Base-by-base conservation (phyloP, 1,140 invertebrate genomes). In the Drosophila azteca region DNA sequence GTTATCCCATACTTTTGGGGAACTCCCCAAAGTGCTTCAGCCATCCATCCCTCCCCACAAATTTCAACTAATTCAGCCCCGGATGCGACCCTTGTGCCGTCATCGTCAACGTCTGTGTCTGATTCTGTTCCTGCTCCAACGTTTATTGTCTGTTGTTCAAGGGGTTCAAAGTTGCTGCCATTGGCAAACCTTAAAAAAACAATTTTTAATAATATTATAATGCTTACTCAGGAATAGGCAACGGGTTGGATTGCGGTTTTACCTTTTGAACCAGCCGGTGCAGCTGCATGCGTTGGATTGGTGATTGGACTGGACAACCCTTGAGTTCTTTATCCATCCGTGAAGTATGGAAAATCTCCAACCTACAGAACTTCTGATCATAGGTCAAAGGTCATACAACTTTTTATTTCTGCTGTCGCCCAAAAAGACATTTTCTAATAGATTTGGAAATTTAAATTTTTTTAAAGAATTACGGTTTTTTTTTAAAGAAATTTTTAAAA, bases 161-260 rank as follows among this genome's bases (percentile, higher is more conserved):
- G 74, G 82, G 82, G 74, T 78, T 87, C 66, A 75, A 78, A 81
- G 59, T 63, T 66, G 45, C 53, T 49, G 60, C 51, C 70, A 70
- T 73, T 80, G 80, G 64, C 72, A 80, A 66, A 65, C 31, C 31
- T 13, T 61, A 60, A 73, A 51, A 60, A 69, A 53, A 60, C 65
- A 39, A 4, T 54, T 85, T 87, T 75, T 85, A 85, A 78, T 85
- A 85, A 85, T 87, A 87, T 87, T 76, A 85, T 62, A 85, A 75
- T 87, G 71, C 76, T 65, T 63, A 79, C 57, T 59, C 79, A 77
- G 57, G 61, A 20, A 1, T 52, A 61, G 45, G 43, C 26, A 41
- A 48, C 9, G 29, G 60, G 17, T 20, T 31, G 64, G 17, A 59
- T 15, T 58, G 64, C 68, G 66, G 66, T 55, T 68, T 49, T 6